Conservation (phyloP, 2,797 vertebrate genomes). For the Protonibea diacanthus region DNA sequence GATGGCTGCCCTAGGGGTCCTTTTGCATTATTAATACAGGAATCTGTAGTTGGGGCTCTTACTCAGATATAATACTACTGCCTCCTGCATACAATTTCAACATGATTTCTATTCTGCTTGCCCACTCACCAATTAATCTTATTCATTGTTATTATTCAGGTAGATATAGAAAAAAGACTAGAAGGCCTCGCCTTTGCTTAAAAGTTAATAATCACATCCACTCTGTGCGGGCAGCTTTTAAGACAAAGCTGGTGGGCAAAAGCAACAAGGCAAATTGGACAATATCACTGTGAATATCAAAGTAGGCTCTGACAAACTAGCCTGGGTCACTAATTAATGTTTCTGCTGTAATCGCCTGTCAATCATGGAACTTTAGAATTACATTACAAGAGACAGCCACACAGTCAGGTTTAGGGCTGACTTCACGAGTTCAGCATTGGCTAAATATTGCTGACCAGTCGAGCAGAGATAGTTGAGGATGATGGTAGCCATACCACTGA, state of each 20-base stretch:
- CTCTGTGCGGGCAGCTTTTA: constrained; percentile 50
- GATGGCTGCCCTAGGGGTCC: constrained; percentile 75
- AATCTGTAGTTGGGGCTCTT: constrained; percentile 72
- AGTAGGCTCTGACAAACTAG: constrained; percentile 28
- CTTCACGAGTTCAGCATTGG: constrained; percentile 2
- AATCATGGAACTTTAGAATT: constrained; percentile 36
- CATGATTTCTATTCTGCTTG: constrained; percentile 71
- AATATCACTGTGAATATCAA: constrained; percentile 42
- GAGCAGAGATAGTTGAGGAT: constrained; percentile 9
- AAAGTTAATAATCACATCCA: constrained; percentile 66
- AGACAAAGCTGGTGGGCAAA: constrained; percentile 38
- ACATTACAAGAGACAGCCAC: constrained; percentile 4
- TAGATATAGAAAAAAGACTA: constrained; percentile 47
- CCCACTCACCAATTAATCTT: constrained; percentile 75
- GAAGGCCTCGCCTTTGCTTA: constrained; percentile 58
- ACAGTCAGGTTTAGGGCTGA: background rate
- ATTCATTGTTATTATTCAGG: constrained; percentile 67
- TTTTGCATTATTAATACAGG: constrained; percentile 84
- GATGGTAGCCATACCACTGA: constrained; percentile 7
- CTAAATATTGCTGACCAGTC: constrained; percentile 19
- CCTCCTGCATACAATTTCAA: constrained; percentile 66
- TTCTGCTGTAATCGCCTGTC: constrained; percentile 19
- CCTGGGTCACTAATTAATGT: constrained; percentile 48
- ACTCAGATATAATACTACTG: constrained; percentile 78
- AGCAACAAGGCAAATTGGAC: constrained; percentile 49